These are phyloP conservation scores for Drosophila tsacasi DNA, from an alignment of 1,140 invertebrate genomes.

Conservation along the genomic window DNA sequence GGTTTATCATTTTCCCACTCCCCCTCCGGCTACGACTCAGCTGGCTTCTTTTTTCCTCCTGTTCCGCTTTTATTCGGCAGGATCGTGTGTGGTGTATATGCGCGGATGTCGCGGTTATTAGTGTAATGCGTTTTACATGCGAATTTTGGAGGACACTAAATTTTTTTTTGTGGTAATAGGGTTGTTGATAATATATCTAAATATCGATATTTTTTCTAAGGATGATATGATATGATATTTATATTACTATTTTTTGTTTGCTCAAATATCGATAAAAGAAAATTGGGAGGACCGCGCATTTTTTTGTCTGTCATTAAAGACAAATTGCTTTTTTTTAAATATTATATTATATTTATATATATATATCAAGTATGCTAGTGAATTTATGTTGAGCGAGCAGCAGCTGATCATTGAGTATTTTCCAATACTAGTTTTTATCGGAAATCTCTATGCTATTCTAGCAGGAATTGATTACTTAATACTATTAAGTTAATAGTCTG, in stretches of 20 bases:
- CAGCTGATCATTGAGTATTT: constrained; percentile 3
- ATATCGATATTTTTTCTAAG: too few species aligned
- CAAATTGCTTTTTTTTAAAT: too few species aligned
- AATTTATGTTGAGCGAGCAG: background rate
- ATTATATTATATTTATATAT: too few species aligned
- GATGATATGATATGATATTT: too few species aligned
- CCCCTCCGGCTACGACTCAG: constrained; percentile 27
- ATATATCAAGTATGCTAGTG: background rate
- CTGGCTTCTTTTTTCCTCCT: constrained; percentile 5
- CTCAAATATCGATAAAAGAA: too few species aligned
- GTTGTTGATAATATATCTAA: too few species aligned
- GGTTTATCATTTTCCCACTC: constrained; percentile 53
- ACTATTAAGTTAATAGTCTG: too few species aligned
- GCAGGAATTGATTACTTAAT: too few species aligned
- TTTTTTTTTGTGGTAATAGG: constrained; percentile 37
- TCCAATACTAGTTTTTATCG: constrained; percentile 9
- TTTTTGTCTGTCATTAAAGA: too few species aligned
- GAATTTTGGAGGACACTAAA: constrained; percentile 43
- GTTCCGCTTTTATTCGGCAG: constrained; percentile 20
- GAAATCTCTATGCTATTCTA: background rate
- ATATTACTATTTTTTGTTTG: too few species aligned
- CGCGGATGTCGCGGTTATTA: constrained; percentile 36
- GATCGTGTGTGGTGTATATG: constrained; percentile 20
- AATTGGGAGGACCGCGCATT: too few species aligned
- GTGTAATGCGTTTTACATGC: constrained; percentile 71